Evolutionary conservation across 2,113 vertebrate species (phyloP), one percentile per base, ranked within the genome.

Genomic region (Accipiter cooperii): DNA sequence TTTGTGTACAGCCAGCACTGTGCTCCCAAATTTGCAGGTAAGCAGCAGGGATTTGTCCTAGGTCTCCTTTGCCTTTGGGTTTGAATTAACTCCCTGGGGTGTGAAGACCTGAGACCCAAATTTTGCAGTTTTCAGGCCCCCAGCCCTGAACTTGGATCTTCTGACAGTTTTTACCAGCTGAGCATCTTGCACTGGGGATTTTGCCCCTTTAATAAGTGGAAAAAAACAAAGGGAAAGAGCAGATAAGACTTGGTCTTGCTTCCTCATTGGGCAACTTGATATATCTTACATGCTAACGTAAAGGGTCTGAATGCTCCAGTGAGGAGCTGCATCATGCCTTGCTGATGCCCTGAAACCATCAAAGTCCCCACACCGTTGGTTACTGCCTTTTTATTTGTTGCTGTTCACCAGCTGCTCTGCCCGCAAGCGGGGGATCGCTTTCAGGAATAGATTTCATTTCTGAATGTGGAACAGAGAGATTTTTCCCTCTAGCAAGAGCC

Each of bases 361-460:
- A 3, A 36, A 61, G 70, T 68, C 55, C 51, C 17, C 57, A 20
- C 80, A 18, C 20, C 0, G 0, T 25, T 60, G 5, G 70, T 65
- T 34, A 10, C 19, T 74, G 51, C 74, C 38, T 64, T 51, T 87
- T 78, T 33, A 22, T 64, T 58, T 76, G 40, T 75, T 4, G 1
- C 47, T 60, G 38, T 18, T n/a, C n/a, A 13, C 24, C 69, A 61
- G 73, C 75, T 36, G 57, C 73, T 88, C 61, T 81, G 65, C 20
- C 55, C 0, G 9, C 60, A 36, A 17, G 81, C 17, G 5, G 33
- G 52, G 40, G n/a, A 79, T 71, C 3, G 2, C 54, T 76, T 8
- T 52, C 85, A 87, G 80, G 73, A 92, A 36, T 4, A 26, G 16
- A 33, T 88, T 86, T 86, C 28, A 19, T 46, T 74, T 17, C 73